These are phyloP conservation scores for Anoplius nigerrimus DNA, from an alignment of 2,888 invertebrate species.

Conservation along the genomic window DNA sequence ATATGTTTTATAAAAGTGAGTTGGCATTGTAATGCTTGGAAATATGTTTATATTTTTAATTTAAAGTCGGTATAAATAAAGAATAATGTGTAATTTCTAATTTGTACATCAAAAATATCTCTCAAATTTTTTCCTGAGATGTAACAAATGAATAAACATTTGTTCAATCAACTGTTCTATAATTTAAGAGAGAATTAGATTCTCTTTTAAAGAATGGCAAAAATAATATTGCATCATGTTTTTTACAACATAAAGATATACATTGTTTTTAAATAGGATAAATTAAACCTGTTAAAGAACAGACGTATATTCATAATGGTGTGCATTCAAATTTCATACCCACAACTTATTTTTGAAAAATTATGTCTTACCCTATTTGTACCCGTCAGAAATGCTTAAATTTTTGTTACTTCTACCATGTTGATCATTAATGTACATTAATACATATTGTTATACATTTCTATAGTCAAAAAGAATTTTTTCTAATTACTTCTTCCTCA, in stretches of 20 bases:
- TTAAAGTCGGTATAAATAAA: constrained; percentile 43
- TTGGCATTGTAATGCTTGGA: constrained; percentile 58
- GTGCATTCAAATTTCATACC: constrained; percentile 65
- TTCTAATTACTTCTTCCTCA: constrained; percentile 32
- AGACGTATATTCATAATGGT: constrained; percentile 41
- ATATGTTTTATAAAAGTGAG: constrained; percentile 60
- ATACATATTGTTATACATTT: constrained; percentile 40
- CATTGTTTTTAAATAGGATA: constrained; percentile 19
- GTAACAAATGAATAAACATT: no score
- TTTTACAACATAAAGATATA: constrained; percentile 28
- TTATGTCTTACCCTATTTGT: constrained; percentile 70
- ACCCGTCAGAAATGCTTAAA: constrained; percentile 71
- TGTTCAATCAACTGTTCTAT: neutral
- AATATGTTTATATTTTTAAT: constrained; percentile 18
- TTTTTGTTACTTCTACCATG: constrained; percentile 51
- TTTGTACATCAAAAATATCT: constrained; percentile 21
- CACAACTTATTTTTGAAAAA: constrained; percentile 59
- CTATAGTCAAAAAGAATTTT: constrained; percentile 36
- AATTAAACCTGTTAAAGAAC: constrained; percentile 36
- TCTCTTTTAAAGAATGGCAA: neutral
- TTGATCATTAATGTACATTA: constrained; percentile 48
- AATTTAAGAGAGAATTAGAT: neutral
- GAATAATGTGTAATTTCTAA: constrained; percentile 32
- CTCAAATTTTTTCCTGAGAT: constrained; percentile 1
- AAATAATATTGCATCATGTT: constrained; percentile 25